Percentiles rank a stretch among this genome's conserved stretches.
Evolutionary conservation across 2,797 vertebrate genomes (phyloP).

Genomic region (Poeciliopsis gracilis): DNA sequence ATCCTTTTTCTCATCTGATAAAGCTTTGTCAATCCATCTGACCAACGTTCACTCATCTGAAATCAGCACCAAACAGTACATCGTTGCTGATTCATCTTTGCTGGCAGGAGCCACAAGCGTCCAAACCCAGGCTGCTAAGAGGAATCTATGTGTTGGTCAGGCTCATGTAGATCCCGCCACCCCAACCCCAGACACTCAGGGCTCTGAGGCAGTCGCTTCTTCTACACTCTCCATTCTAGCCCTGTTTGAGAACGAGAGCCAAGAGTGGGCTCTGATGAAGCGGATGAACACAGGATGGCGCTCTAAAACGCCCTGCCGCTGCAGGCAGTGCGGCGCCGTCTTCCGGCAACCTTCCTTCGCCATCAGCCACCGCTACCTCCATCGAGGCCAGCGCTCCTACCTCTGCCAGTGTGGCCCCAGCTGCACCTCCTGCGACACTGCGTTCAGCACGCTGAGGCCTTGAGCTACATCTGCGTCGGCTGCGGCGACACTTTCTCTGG

Average conservation of each 20-base stretch:
- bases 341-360: slow-evolving; percentile 74
- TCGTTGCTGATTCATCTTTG: slow-evolving; percentile 37
- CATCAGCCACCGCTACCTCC: slow-evolving; percentile 82
- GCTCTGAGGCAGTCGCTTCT: slow-evolving; percentile 1
- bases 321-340: slow-evolving; percentile 81
- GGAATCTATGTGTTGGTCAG: slow-evolving; percentile 18
- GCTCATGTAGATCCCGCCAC: neutral
- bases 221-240: slow-evolving; percentile 48
- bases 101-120: slow-evolving; percentile 9
- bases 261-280: slow-evolving; percentile 44
- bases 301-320: slow-evolving; percentile 66
- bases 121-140: slow-evolving; percentile 34
- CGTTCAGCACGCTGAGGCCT: slow-evolving; percentile 80
- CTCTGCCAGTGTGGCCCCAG: slow-evolving; percentile 78
- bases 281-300: slow-evolving; percentile 70
- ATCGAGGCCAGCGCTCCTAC: slow-evolving; percentile 70
- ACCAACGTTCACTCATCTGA: slow-evolving; percentile 62
- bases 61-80: slow-evolving; percentile 60
- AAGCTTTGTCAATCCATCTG: slow-evolving; percentile 58
- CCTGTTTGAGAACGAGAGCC: slow-evolving; percentile 61
- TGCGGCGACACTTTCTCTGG: slow-evolving; percentile 84
- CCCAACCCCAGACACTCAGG: neutral
- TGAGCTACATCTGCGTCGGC: slow-evolving; percentile 79
- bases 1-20: slow-evolving; percentile 62
- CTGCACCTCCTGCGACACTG: slow-evolving; percentile 84